Evolutionary conservation across 2,888 invertebrate species (phyloP), one percentile per base, ranked within the genome.

Genomic region (Dendrolimus houi): DNA sequence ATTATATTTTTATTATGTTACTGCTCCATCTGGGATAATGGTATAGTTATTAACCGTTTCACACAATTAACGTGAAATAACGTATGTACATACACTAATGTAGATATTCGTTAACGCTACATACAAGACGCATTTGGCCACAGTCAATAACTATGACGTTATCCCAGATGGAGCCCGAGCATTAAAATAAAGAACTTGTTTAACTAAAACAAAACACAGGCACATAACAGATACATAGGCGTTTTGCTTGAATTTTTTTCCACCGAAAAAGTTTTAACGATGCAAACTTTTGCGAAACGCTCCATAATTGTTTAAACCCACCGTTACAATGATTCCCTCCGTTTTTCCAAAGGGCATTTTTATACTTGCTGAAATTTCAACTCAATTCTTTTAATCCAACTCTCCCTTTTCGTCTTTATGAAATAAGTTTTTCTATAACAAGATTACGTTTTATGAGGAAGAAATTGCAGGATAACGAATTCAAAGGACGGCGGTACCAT

Each of bases 371-470:
- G 69, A 66, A 75, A 71, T 71, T 75, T 65, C 68, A 65, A 65
- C 64, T 69, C 64, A 6, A 29, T 79, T 74, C 74, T 79, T 85
- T 87, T 85, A 84, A 87, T 85, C 73, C 68, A 76, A 73, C 72
- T 71, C 72, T 76, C 68, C 67, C 69, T 66, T 29, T 65, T 63
- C 72, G 72, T 69, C 79, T 85, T 86, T 87, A 83, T 87, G 83
- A 85, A 88, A 87, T 85, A 88, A 89, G 84, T 87, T 88, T 83
- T 81, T 75, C 72, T 74, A 62, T 86, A 87, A 90, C 87, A 81
- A 83, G 85, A 87, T 89, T 87, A 87, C 80, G 69, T 83, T 87
- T 87, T 85, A 88, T 79, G 85, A 78, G 77, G 69, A 74, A 79
- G 75, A 83, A 87, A 87, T 88, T 87, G 85, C 75, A 71, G 83